A percentile compares a stretch with the other conserved stretches of the same genome.
Evolutionary conservation across 1,140 invertebrate species (phyloP).

Genomic region (Drosophila micromelanica): DNA sequence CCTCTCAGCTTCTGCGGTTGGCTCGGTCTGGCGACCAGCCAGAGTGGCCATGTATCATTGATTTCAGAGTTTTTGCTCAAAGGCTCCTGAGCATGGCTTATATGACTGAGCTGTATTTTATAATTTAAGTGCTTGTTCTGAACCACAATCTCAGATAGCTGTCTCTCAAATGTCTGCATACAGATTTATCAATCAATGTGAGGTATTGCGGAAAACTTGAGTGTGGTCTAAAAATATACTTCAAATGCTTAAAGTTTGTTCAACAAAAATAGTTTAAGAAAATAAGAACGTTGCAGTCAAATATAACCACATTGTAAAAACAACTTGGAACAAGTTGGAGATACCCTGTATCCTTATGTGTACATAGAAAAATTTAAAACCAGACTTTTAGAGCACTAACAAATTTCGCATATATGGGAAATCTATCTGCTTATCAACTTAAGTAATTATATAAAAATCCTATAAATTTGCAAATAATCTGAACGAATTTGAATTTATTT

Average conservation of each 20-base stretch:
- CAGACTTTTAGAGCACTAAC: no score
- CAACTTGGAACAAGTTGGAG: no score
- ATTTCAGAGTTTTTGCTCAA: slow-evolving; percentile 36
- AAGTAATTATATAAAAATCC: no score
- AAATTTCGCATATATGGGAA: no score
- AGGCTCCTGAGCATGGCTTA: slow-evolving; percentile 35
- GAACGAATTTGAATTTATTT: no score
- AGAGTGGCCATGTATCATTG: slow-evolving; percentile 50
- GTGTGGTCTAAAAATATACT: not conserved
- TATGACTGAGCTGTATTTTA: slow-evolving; percentile 21
- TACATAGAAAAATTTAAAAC: not conserved
- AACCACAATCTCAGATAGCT: slow-evolving; percentile 29
- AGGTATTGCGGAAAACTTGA: slow-evolving; percentile 14
- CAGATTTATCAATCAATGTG: slow-evolving; percentile 30
- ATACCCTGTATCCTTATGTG: no score
- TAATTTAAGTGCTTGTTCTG: slow-evolving; percentile 40
- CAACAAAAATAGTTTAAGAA: no score
- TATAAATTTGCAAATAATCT: no score
- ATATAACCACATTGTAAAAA: no score
- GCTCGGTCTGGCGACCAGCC: slow-evolving; percentile 47
- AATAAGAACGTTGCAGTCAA: no score
- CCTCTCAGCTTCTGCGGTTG: slow-evolving; percentile 63
- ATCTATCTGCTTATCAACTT: no score
- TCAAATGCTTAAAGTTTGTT: not conserved
- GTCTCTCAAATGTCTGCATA: slow-evolving; percentile 6